Percentiles rank a stretch among this genome's conserved stretches.
phyloP scores from a whole-genome alignment of 2,797 vertebrate genomes.

The Premnoplex brunnescens region DNA sequence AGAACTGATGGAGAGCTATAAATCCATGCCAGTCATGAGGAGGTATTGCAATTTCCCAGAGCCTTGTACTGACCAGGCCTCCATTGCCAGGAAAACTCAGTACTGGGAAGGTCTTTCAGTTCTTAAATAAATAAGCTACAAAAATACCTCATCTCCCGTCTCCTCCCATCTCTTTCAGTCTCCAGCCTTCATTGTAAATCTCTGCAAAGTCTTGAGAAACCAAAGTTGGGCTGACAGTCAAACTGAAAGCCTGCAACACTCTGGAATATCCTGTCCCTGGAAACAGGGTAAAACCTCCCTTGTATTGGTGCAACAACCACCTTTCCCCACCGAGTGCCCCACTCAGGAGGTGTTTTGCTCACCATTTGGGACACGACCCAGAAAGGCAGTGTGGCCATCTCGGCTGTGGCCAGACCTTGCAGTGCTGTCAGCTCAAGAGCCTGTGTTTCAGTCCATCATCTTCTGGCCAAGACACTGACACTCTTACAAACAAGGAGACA shows the following conservation, averaged over 20 bases:
- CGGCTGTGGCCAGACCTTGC: not conserved
- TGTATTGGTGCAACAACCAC: not conserved
- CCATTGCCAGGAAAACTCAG: constrained; percentile 11
- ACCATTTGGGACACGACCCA: not conserved
- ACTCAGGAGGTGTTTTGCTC: rapidly evolving
- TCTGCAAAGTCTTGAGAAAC: not conserved
- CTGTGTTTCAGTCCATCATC: not conserved
- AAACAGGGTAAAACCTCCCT: not conserved
- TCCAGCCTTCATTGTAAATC: not conserved
- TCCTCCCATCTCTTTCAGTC: not conserved
- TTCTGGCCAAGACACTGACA: not conserved
- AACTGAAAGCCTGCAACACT: not conserved
- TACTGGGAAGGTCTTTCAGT: not conserved
- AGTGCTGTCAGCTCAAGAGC: not conserved
- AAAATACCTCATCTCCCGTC: not conserved
- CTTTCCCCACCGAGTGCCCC: not conserved
- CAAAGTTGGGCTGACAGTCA: not conserved
- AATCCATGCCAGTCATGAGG: not conserved
- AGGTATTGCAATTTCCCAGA: constrained; percentile 22
- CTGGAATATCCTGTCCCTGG: not conserved
- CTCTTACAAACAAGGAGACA: not conserved
- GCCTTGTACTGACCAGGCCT: not conserved
- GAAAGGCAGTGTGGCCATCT: not conserved
- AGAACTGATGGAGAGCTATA: not conserved
- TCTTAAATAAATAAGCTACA: not conserved